Conservation (phyloP, 1,140 invertebrate genomes). For the Microvelia longipes region DNA sequence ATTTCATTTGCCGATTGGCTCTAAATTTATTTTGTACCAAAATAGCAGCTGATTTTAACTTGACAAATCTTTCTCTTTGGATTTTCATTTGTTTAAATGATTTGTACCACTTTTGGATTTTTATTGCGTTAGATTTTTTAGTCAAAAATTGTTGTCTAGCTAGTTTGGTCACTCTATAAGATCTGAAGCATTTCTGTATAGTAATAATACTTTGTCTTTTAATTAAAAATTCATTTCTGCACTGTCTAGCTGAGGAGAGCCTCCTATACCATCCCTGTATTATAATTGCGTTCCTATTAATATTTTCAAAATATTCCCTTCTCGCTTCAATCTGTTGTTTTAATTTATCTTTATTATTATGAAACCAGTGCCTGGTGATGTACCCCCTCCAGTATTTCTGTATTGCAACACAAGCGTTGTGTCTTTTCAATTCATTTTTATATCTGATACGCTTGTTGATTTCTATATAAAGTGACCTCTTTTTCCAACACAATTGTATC, state of each 20-base stretch:
- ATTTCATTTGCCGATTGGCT: conserved; percentile 12
- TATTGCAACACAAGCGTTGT: conserved; percentile 12
- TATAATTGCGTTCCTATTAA: background rate
- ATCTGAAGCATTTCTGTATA: conserved; percentile 26
- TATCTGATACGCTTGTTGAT: conserved; percentile 15
- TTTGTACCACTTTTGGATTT: conserved; percentile 30
- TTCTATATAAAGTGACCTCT: conserved; percentile 25
- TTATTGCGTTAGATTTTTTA: conserved; percentile 11
- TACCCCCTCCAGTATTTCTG: conserved; percentile 13
- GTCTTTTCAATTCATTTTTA: conserved; percentile 8
- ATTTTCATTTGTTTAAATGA: conserved; percentile 29
- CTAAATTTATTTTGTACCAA: conserved; percentile 39
- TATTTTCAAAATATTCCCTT: background rate
- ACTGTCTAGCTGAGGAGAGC: conserved; percentile 12
- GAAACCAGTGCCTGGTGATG: conserved; percentile 4
- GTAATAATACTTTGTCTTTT: conserved; percentile 22
- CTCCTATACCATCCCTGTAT: conserved; percentile 32
- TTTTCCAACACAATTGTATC: conserved; percentile 52
- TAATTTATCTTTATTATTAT: background rate
- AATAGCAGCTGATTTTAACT: conserved; percentile 32
- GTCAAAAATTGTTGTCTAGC: conserved; percentile 6
- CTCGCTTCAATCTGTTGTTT: conserved; percentile 5
- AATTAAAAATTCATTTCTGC: conserved; percentile 23
- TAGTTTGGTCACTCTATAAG: background rate
- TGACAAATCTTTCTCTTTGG: conserved; percentile 15